Conservation (phyloP, 2,113 vertebrate species). For the Pterocles orientalis region DNA sequence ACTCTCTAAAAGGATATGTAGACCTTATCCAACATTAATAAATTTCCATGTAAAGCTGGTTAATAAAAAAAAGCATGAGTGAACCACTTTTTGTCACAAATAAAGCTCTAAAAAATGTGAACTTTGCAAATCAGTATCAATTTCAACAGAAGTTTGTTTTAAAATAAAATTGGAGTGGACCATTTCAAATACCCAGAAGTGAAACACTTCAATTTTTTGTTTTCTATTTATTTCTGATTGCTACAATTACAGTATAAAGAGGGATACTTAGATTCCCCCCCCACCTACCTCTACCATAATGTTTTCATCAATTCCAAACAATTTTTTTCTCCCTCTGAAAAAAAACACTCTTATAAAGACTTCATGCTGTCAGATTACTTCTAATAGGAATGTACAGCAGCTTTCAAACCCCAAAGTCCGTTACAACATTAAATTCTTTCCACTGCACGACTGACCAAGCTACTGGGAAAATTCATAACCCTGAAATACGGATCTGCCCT, state of each 20-base stretch:
- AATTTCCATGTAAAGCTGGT: background rate
- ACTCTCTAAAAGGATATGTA: background rate
- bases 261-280: background rate
- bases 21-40: background rate
- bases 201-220: background rate
- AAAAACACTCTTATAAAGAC: background rate
- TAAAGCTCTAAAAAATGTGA: background rate
- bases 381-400: background rate
- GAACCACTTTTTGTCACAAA: background rate
- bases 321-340: background rate
- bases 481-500: background rate
- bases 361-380: background rate
- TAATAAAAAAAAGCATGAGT: background rate
- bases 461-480: background rate
- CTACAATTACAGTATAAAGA: background rate
- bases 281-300: rapidly evolving
- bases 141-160: background rate
- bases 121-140: background rate
- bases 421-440: background rate
- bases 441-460: background rate
- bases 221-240: background rate
- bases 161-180: background rate
- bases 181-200: background rate
- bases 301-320: background rate
- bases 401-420: background rate